A percentile compares a stretch with the other conserved stretches of the same genome.
Evolutionary conservation across 2,888 invertebrate genomes (phyloP).

Genomic region (Sarcophaga variegata): DNA sequence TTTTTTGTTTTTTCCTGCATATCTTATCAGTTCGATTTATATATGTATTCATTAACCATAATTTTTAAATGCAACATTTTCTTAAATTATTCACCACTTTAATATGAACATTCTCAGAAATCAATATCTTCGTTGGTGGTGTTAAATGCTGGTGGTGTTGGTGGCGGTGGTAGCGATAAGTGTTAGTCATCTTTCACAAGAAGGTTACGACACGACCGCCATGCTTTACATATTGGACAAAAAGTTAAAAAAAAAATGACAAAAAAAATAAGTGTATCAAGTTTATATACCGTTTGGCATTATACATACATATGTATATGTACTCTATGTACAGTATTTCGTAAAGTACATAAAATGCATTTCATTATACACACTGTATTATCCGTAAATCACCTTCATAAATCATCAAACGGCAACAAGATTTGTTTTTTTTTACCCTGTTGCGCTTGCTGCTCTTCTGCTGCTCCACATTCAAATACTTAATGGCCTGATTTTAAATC

Average conservation of each 20-base stretch:
- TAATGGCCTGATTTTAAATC: slow-evolving; percentile 58
- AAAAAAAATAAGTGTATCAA: not conserved
- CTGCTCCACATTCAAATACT: slow-evolving; percentile 50
- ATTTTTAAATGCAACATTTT: not conserved
- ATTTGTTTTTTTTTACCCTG: slow-evolving; percentile 32
- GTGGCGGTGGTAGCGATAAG: not conserved
- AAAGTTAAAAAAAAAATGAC: not conserved
- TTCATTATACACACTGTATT: slow-evolving; percentile 22
- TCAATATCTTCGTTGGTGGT: not conserved
- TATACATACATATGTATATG: not conserved
- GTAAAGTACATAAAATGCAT: not conserved
- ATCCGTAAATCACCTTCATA: slow-evolving; percentile 61
- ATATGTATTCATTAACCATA: too few relatives aligned
- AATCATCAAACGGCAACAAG: slow-evolving; percentile 58
- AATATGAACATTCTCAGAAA: not conserved
- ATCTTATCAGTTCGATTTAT: too few relatives aligned
- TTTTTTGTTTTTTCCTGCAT: too few relatives aligned
- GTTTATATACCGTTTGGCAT: not conserved
- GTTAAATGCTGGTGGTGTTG: not conserved
- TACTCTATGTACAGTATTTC: not conserved
- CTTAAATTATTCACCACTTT: not conserved
- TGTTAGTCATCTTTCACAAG: not conserved
- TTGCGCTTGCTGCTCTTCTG: slow-evolving; percentile 27
- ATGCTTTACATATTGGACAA: not conserved
- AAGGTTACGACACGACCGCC: not conserved